Evolutionary conservation across 2,888 invertebrate genomes (phyloP), one percentile per base, ranked within the genome.

Genomic region (Xanthorhoe designata): DNA sequence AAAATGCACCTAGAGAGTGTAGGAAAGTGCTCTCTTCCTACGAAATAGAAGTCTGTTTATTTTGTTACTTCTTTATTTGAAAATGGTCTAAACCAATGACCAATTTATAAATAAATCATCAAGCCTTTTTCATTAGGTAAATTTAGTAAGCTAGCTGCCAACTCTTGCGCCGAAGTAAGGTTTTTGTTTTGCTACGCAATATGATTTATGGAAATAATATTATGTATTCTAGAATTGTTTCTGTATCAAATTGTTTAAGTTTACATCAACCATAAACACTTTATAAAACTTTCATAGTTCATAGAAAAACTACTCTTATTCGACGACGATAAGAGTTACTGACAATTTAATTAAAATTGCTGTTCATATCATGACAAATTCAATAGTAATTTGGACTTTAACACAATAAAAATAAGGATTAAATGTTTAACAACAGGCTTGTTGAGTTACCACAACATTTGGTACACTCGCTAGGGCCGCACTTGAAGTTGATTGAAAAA

Each of bases 401-500:
- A 56, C 0, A 0, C 0, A 6, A 0, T 9, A 0, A 0, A 0
- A 0, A 4, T 73, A 74, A 67, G 64, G 17, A 53, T 24, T 45
- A 6, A 42, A 42, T 42, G 17, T 15, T 53, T 32, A 7, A 19
- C n/a, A n/a, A 45, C 10, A 53, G 38, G 61, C 45, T 53, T 63
- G 45, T 47, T 19, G 17, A 61, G 52, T 18, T 9, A 61, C 24
- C 65, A 78, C 76, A 91, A 88, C 91, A 91, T 89, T 91, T 91
- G 90, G 86, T 81, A 77, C 74, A 79, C 78, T 82, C 75, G 64
- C 61, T 67, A 70, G 70, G 70, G 71, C 74, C 75, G 58, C 78
- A 81, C 92, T 92, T 85, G 85, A 90, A 78, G 79, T 85, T 90
- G 91, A 92, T 92, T 91, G 92, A 86, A 91, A 90, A 89, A 86